Base-by-base conservation (phyloP, 2,888 invertebrate genomes). In the Automeris io region DNA sequence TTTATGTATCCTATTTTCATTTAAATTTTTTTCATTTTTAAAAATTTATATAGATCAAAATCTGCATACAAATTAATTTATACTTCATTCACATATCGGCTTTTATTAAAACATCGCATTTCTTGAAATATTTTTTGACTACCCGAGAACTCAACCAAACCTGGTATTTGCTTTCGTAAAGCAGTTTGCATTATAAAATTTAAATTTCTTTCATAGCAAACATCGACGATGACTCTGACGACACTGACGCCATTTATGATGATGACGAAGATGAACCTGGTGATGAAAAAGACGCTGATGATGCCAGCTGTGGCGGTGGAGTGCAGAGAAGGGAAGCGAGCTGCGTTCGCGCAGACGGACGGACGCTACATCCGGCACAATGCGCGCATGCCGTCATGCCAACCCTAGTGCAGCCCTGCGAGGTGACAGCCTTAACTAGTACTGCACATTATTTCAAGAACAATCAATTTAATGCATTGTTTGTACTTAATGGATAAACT, bases 281-380 rank as follows among this genome's bases (percentile, higher is more conserved):
- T 18, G 70, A 64, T n/a, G 53, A 51, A 2, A 58, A 60, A 13
- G 60, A 53, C 9, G 45, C 50, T 1, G 33, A 39, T 3, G 68
- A 61, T 11, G 63, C 77, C 1, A 77, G 73, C 34, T 90, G 90
- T 46, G 90, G 90, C 1, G 90, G 90, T 9, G 90, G 90, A 0
- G 79, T 89, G 23, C 90, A 90, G 61, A 66, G 88, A 11, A 64
- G 90, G 1, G 88, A 87, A 33, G 86, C 88, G 1, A 87, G 87
- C 2, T 90, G 90, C 55, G 86, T 88, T 6, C 75, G 83, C 22
- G 76, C 83, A 3, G 83, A 85, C 29, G 87, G 88, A 0, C 60
- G 82, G 1, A 72, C 87, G 6, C 53, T 89, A 8, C 80, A 82
- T 26, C 70, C 80, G 0, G 80, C 76, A 3, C 81, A 87, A 43